Evolutionary conservation across 2,888 invertebrate genomes (phyloP).

Genomic region (Liposcelis brunnea): DNA sequence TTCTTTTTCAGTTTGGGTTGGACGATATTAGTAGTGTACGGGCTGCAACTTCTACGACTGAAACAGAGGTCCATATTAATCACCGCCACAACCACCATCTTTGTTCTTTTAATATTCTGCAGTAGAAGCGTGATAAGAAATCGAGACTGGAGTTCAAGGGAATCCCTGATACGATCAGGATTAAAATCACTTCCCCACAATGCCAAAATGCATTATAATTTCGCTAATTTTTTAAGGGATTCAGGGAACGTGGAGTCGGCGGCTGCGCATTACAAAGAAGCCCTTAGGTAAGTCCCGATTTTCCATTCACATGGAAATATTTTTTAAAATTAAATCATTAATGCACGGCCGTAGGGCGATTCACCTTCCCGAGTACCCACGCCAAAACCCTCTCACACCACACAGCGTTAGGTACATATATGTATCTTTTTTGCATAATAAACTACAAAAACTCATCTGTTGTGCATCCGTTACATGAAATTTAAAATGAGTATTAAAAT

Average conservation of each 20-base stretch:
- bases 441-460: too few species aligned
- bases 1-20: constrained; percentile 51
- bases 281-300: constrained; percentile 45
- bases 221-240: constrained; percentile 69
- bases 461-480: too few species aligned
- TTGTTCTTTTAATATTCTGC: constrained; percentile 43
- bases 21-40: constrained; percentile 57
- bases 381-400: too few species aligned
- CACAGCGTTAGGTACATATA: too few species aligned
- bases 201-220: constrained; percentile 82
- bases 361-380: too few species aligned
- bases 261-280: constrained; percentile 58
- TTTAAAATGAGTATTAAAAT: too few species aligned
- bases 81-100: constrained; percentile 32
- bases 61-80: constrained; percentile 32
- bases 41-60: constrained; percentile 48
- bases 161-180: constrained; percentile 65
- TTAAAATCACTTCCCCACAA: constrained; percentile 63
- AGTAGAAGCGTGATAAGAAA: constrained; percentile 51
- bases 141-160: constrained; percentile 60
- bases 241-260: constrained; percentile 53
- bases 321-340: too few species aligned
- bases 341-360: too few species aligned
- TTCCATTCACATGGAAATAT: too few species aligned
- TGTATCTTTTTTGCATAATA: too few species aligned